Evolutionary conservation across 2,797 vertebrate genomes (phyloP).

Genomic region (Coccyzus lansbergi): DNA sequence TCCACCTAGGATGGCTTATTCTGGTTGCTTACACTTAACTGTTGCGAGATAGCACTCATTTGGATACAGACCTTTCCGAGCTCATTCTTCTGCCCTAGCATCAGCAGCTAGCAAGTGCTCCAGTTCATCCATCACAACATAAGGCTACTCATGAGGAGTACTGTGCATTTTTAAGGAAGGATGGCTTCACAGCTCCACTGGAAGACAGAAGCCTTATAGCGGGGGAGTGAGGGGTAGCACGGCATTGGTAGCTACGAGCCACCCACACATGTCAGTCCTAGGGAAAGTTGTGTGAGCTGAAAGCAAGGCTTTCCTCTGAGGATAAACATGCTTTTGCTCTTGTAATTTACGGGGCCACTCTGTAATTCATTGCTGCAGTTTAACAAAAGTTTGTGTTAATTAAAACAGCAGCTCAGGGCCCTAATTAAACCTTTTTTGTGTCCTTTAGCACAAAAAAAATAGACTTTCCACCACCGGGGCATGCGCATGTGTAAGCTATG

Average conservation of each 20-base stretch:
- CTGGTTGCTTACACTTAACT: neutral
- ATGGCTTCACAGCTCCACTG: neutral
- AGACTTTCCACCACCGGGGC: constrained; percentile 2
- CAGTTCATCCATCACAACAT: neutral
- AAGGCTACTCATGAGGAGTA: neutral
- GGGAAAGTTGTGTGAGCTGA: neutral
- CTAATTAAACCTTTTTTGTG: constrained; percentile 18
- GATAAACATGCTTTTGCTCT: constrained; percentile 35
- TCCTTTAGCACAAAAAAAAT: constrained; percentile 51
- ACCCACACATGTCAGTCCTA: neutral
- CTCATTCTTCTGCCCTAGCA: neutral
- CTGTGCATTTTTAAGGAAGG: neutral
- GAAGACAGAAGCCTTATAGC: neutral
- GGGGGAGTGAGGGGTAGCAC: neutral
- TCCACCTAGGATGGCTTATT: neutral
- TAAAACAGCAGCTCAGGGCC: constrained; percentile 37
- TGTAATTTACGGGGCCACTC: neutral
- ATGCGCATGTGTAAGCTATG: constrained; percentile 36
- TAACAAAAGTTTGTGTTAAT: neutral
- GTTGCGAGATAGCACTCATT: neutral
- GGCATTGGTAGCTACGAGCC: rapidly evolving
- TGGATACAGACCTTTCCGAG: neutral
- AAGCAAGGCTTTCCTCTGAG: neutral
- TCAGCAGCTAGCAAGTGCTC: neutral
- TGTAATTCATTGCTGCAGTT: neutral